A percentile compares a stretch with the other conserved stretches of the same genome.
Conservation (phyloP, 2,113 vertebrate genomes). For the Osmerus eperlanus region DNA sequence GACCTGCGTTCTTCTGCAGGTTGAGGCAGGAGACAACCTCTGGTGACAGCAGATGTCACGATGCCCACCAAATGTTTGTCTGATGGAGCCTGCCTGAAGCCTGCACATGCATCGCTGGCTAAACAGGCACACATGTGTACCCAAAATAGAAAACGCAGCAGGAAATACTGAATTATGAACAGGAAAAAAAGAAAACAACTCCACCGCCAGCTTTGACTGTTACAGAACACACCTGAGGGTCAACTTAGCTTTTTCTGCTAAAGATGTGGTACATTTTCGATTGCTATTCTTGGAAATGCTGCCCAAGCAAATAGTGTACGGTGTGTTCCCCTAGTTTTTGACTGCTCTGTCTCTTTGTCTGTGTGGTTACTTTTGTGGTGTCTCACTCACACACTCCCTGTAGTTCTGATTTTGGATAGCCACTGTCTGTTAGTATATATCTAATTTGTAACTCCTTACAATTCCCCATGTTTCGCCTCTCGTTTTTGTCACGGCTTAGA, state of each 20-base stretch:
- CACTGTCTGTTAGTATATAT: too few relatives aligned
- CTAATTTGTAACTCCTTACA: too few relatives aligned
- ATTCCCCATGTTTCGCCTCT: too few relatives aligned
- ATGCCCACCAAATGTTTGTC: conserved; percentile 31
- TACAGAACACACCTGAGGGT: conserved; percentile 3
- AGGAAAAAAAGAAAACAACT: not conserved
- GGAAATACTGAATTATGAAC: conserved; percentile 22
- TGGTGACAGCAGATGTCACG: conserved; percentile 17
- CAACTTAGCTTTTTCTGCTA: not conserved
- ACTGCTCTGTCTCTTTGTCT: too few relatives aligned
- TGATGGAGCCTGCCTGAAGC: conserved; percentile 2
- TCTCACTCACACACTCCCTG: too few relatives aligned
- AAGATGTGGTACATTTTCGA: not conserved
- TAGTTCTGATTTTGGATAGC: too few relatives aligned
- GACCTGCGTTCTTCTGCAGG: conserved; percentile 12
- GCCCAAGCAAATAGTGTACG: too few relatives aligned
- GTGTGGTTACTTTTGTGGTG: too few relatives aligned
- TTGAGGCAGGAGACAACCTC: conserved; percentile 7
- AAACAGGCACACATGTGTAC: conserved; percentile 8
- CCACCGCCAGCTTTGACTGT: not conserved
- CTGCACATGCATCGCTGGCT: not conserved
- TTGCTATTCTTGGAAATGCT: too few relatives aligned
- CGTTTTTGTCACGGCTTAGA: not conserved
- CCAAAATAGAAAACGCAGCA: conserved; percentile 16
- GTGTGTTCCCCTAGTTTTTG: too few relatives aligned